A percentile compares a stretch with the other conserved stretches of the same genome.
Conservation (phyloP, 2,113 vertebrate species). For the Donacobius atricapilla region DNA sequence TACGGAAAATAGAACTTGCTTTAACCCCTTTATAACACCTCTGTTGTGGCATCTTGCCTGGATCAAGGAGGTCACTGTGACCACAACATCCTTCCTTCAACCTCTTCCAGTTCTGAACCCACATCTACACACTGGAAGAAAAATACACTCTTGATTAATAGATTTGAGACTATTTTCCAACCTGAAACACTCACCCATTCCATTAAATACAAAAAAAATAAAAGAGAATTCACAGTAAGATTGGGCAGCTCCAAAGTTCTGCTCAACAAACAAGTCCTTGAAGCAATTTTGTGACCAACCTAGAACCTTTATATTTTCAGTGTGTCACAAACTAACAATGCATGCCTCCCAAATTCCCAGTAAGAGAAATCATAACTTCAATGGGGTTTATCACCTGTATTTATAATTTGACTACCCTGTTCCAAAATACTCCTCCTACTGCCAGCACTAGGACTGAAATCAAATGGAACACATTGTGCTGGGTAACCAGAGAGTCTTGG, state of each 20-base stretch:
- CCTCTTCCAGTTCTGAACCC: neutral
- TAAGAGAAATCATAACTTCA: neutral
- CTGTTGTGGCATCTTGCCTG: neutral
- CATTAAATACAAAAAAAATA: neutral
- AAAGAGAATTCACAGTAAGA: neutral
- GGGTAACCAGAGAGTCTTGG: neutral
- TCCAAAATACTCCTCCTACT: neutral
- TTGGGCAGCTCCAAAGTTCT: fast-evolving
- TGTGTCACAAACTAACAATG: neutral
- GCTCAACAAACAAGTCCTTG: neutral
- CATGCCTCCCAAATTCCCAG: neutral
- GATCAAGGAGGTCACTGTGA: neutral
- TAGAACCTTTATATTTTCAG: fast-evolving
- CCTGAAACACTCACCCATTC: neutral
- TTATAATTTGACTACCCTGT: neutral
- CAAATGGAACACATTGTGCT: fast-evolving
- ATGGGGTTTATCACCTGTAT: neutral
- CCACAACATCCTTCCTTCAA: neutral
- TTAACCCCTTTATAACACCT: neutral
- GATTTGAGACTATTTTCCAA: neutral
- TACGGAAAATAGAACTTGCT: neutral
- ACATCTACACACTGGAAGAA: fast-evolving
- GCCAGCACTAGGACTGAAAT: neutral
- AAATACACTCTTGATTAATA: neutral
- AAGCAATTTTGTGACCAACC: neutral